phyloP scores from a whole-genome alignment of 2,888 invertebrate species.

The Abrostola tripartita region DNA sequence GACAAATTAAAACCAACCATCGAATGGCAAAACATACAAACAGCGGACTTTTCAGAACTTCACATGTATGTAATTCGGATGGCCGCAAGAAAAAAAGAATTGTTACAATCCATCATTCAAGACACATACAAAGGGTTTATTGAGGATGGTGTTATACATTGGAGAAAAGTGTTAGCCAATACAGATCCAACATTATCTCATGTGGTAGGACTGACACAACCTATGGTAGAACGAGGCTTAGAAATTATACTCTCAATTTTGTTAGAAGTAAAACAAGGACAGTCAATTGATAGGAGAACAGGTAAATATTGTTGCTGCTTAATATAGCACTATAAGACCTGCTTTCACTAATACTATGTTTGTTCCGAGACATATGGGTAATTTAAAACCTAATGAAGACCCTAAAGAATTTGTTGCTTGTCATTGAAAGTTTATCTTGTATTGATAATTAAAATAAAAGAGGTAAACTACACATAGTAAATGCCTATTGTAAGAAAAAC shows the following conservation, averaged over 20 bases:
- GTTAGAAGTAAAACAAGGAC: slow-evolving; percentile 67
- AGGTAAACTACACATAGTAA: no score
- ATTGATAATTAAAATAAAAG: no score
- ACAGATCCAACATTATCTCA: slow-evolving; percentile 75
- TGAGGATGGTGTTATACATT: slow-evolving; percentile 58
- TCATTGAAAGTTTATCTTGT: no score
- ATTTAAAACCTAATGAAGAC: no score
- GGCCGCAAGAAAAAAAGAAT: slow-evolving; percentile 59
- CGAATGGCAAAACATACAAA: slow-evolving; percentile 91
- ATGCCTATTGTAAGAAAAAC: no score
- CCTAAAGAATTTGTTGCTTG: no score
- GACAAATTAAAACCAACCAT: slow-evolving; percentile 78
- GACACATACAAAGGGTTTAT: slow-evolving; percentile 54
- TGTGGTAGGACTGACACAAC: slow-evolving; percentile 72
- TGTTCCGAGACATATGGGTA: no score
- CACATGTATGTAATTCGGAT: slow-evolving; percentile 86
- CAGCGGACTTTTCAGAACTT: slow-evolving; percentile 90
- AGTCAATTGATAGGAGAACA: slow-evolving; percentile 74
- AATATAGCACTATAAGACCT: no score
- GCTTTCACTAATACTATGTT: no score
- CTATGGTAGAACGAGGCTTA: slow-evolving; percentile 70
- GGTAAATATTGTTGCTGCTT: slow-evolving; percentile 66
- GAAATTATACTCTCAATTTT: slow-evolving; percentile 69
- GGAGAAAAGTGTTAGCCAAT: slow-evolving; percentile 71
- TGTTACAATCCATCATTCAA: slow-evolving; percentile 54